Base-by-base conservation (phyloP, 2,113 vertebrate genomes). In the Prinia subflava region DNA sequence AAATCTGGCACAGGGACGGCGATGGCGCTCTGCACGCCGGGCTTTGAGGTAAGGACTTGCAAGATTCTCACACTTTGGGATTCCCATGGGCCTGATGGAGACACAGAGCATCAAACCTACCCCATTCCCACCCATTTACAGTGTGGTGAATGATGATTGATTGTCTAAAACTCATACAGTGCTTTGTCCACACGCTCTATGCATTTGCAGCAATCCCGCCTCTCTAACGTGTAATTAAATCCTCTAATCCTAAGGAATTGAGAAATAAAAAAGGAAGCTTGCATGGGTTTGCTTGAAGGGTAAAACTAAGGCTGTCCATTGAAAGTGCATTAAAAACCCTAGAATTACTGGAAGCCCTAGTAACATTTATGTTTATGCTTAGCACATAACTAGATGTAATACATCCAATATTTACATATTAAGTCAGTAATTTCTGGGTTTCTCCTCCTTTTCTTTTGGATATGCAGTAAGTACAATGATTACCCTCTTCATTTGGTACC, bases 281-380 rank as follows among this genome's bases (percentile, higher is more conserved):
- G 55, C 50, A 31, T 10, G 17, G 15, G 56, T 89, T 88, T 65
- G 47, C 37, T 22, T 44, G 14, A 79, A 84, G 25, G n/a, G 28
- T 63, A 78, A 69, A 90, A 60, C 82, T 57, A 92, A 69, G 50
- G 39, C 62, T 10, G 15, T 31, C 33, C 50, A 56, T 6, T 78
- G 49, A 69, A 92, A 94, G 92, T 5, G 27, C 62, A 64, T 56
- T 56, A 92, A 89, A 90, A 89, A 50, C 12, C 39, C 44, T 41
- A 53, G 49, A 82, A 79, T 5, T 88, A 35, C 46, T 76, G 17
- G 18, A 84, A 87, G 77, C 12, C 25, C 35, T 15, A 7, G 8
- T 25, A n/a, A 39, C 6, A 7, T 56, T 83, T 69, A 35, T 24
- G 17, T 17, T 20, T 33, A 65, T 42, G 24, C 30, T 57, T 41